Evolutionary conservation across 2,797 vertebrate species (phyloP).

Genomic region (Thamnophis elegans): DNA sequence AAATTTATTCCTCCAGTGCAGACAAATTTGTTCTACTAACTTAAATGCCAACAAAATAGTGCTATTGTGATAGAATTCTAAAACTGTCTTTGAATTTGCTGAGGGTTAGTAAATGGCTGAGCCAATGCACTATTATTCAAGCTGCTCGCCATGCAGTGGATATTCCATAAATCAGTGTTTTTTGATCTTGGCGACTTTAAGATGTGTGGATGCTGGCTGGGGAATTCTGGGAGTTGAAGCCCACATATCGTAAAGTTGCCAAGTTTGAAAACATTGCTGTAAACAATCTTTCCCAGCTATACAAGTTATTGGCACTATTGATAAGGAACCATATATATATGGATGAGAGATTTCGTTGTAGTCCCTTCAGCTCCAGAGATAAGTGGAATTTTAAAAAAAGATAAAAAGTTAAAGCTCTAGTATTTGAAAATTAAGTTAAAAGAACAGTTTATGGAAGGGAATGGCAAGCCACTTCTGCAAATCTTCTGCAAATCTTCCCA

Average conservation of each 20-base stretch:
- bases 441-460: constrained; percentile 10
- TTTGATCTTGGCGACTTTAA: not conserved
- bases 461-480: not conserved
- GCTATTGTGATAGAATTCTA: not conserved
- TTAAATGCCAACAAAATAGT: not conserved
- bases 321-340: constrained; percentile 28
- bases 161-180: constrained; percentile 16
- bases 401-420: constrained; percentile 11
- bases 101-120: not conserved
- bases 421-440: constrained; percentile 22
- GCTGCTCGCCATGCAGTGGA: not conserved
- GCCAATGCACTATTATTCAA: not conserved
- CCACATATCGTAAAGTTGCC: not conserved
- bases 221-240: not conserved
- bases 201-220: not conserved
- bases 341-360: not conserved
- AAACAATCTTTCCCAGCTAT: constrained; percentile 16
- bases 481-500: no score
- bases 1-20: not conserved
- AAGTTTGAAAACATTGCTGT: not conserved
- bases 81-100: constrained; percentile 11
- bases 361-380: not conserved
- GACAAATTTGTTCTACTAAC: constrained; percentile 1
- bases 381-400: constrained; percentile 6
- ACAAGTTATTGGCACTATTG: constrained; percentile 38